A percentile compares a stretch with the other conserved stretches of the same genome.
Evolutionary conservation across 1,140 invertebrate genomes (phyloP).

Genomic region (Drosophila busckii): DNA sequence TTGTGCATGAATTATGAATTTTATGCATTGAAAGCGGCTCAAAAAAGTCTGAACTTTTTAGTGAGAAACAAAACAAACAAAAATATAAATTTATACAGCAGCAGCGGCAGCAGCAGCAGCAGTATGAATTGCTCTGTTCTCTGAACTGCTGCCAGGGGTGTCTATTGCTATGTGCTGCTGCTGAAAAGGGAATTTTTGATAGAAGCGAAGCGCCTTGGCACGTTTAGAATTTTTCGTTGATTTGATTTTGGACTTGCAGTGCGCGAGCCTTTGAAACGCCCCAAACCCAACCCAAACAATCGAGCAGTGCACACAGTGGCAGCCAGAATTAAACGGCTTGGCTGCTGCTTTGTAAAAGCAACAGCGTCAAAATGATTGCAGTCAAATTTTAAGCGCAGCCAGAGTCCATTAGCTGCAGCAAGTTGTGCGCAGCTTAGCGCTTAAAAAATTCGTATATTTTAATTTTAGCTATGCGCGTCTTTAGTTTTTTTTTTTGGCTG

Average conservation of each 20-base stretch:
- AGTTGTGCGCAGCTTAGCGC: too few relatives aligned
- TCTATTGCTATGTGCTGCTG: slow-evolving; percentile 31
- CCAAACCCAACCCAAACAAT: too few relatives aligned
- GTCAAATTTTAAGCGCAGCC: too few relatives aligned
- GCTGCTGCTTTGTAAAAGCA: slow-evolving; percentile 40
- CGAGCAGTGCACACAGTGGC: too few relatives aligned
- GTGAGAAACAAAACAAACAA: neutral
- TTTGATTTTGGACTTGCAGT: slow-evolving; percentile 70
- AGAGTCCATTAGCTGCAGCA: slow-evolving; percentile 40
- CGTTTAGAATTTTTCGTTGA: slow-evolving; percentile 74
- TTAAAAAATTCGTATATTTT: too few relatives aligned
- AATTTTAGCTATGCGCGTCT: slow-evolving; percentile 36
- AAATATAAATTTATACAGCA: slow-evolving; percentile 7
- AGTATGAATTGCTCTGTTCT: slow-evolving; percentile 21
- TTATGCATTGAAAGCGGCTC: slow-evolving; percentile 70
- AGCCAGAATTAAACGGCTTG: slow-evolving; percentile 34
- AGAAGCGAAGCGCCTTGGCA: slow-evolving; percentile 46
- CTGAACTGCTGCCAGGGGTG: neutral
- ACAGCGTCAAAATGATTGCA: too few relatives aligned
- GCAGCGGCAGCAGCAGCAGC: too few relatives aligned
- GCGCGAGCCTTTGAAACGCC: slow-evolving; percentile 48
- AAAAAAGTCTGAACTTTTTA: too few relatives aligned
- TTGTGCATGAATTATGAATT: slow-evolving; percentile 71
- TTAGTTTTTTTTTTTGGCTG: slow-evolving; percentile 11
- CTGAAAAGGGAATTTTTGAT: slow-evolving; percentile 76